Base-by-base conservation (phyloP, 2,888 invertebrate species). In the Daptonema setosum region DNA sequence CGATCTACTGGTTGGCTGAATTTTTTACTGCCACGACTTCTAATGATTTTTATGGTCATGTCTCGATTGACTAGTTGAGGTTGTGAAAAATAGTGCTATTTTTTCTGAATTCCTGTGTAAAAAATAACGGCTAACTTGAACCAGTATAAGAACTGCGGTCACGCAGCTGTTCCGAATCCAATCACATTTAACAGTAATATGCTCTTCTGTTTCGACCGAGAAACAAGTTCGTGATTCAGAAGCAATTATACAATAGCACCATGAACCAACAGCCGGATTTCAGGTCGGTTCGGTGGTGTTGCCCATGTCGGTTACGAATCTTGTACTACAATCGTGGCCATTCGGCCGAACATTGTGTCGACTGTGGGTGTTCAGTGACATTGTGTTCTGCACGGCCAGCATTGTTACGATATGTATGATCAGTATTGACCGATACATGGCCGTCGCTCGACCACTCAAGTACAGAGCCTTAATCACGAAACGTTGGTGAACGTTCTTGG, bases 371-470 rank as follows among this genome's bases (percentile, higher is more conserved):
- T 75, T 74, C 2, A 73, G 75, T 22, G 78, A 78, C 66, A 78
- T 79, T 66, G 77, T 76, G 1, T 78, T 78, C 56, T 75, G 75
- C 63, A 78, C 78, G 1, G 78, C 78, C 11, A 76, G 76, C 55
- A 78, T 78, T 58, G 73, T 78, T 52, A 79, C 78, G 64, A 71
- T 78, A 41, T 76, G 78, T 62, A 71, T 74, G 25, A 68, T 75
- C 24, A 72, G 73, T 29, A 67, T 74, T 52, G 75, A 75, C 62
- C 62, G 72, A 51, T 70, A 69, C 59, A 56, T 69, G 41, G 69
- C 68, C 25, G 69, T 69, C 30, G 70, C 69, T 17, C 59, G 67
- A 28, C 69, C 69, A n/a, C 61, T 69, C 50, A 63, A 65, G 45
- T 69, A 70, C 62, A 69, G 69, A 58, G 60, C 62, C 1, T 56